A percentile compares a stretch with the other conserved stretches of the same genome.
Conservation (phyloP, 2,113 vertebrate genomes). For the Theristicus caerulescens region DNA sequence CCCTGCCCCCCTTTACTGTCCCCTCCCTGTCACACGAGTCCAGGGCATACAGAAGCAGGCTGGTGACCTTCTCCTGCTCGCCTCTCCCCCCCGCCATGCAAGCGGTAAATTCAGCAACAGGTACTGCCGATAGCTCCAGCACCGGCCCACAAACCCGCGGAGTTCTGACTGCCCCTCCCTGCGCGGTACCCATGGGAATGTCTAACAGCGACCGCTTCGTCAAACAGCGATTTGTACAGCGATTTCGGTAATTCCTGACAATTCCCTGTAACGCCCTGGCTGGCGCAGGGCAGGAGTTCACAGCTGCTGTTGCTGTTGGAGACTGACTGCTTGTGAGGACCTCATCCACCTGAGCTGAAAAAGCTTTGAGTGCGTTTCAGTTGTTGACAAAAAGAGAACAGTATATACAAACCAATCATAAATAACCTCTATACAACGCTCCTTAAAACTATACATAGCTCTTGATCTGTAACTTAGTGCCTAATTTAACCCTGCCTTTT, state of each 20-base stretch:
- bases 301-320: conserved; percentile 62
- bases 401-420: background rate
- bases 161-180: background rate
- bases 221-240: background rate
- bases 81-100: background rate
- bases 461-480: background rate
- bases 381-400: background rate
- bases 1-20: background rate
- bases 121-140: background rate
- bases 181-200: background rate
- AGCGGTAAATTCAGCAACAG: background rate
- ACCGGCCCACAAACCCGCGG: accelerated
- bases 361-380: background rate
- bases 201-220: background rate
- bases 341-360: background rate
- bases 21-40: background rate
- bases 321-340: background rate
- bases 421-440: background rate
- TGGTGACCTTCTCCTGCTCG: background rate
- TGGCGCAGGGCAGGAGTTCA: background rate
- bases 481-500: background rate
- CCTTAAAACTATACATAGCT: background rate
- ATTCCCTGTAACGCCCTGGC: background rate
- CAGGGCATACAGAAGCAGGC: background rate
- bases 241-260: background rate